phyloP scores from a whole-genome alignment of 2,797 vertebrate genomes.

The Pelochelys cantorii region DNA sequence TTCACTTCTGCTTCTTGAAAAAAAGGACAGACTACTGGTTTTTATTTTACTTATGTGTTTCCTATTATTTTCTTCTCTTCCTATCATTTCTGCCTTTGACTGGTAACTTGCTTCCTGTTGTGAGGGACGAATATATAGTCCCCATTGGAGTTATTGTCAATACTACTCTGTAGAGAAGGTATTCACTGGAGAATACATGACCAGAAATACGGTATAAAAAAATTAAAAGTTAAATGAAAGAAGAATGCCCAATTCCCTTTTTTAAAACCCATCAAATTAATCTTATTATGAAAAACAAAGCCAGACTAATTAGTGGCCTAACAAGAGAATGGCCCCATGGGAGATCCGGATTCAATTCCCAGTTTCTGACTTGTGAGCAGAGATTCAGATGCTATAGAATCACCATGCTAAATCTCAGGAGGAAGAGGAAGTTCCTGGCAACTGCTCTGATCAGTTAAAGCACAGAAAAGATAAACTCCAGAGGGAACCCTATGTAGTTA shows the following conservation, averaged over 20 bases:
- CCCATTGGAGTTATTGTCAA: background rate
- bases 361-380: background rate
- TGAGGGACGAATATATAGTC: background rate
- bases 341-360: background rate
- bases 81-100: background rate
- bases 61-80: background rate
- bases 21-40: background rate
- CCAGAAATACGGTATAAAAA: background rate
- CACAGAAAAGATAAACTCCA: constrained; percentile 42
- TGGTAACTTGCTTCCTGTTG: background rate
- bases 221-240: background rate
- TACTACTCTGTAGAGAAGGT: background rate
- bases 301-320: background rate
- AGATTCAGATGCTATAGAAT: background rate
- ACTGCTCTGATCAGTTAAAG: background rate
- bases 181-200: background rate
- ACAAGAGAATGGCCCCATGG: background rate
- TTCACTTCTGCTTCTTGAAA: background rate
- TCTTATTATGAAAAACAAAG: background rate
- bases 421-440: background rate
- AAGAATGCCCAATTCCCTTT: background rate
- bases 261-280: background rate
- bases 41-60: background rate
- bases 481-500: constrained; percentile 13
- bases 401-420: background rate